Percentiles rank a stretch among this genome's conserved stretches.
phyloP scores from a whole-genome alignment of 2,888 invertebrate genomes.

The Acronicta leporina region DNA sequence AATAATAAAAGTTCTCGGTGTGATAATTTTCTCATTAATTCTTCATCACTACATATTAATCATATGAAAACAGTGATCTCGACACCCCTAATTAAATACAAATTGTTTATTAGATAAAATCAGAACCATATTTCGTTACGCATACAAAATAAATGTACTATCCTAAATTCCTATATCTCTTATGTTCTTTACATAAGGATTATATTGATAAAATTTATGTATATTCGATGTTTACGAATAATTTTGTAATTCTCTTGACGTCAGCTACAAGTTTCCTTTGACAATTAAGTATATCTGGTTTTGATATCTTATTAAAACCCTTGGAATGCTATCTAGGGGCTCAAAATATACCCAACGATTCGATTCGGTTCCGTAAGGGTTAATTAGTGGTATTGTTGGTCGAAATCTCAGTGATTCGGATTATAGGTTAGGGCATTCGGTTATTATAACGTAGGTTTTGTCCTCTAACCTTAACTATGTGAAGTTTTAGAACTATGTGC shows the following conservation, averaged over 20 bases:
- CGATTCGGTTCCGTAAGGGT: slow-evolving; percentile 50
- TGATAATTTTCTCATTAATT: too few species aligned
- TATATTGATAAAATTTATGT: slow-evolving; percentile 41
- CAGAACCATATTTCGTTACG: slow-evolving; percentile 44
- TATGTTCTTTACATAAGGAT: slow-evolving; percentile 36
- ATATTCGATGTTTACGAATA: slow-evolving; percentile 7
- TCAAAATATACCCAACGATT: slow-evolving; percentile 52
- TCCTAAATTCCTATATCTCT: neutral
- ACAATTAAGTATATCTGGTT: slow-evolving; percentile 73
- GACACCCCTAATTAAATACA: slow-evolving; percentile 62
- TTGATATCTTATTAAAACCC: slow-evolving; percentile 79
- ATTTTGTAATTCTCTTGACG: slow-evolving; percentile 62
- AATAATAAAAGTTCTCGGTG: too few species aligned
- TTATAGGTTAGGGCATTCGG: too few species aligned
- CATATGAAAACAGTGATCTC: slow-evolving; percentile 11
- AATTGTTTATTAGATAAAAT: slow-evolving; percentile 64
- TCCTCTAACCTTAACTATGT: too few species aligned
- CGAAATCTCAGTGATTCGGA: slow-evolving; percentile 37
- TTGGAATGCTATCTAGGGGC: slow-evolving; percentile 62
- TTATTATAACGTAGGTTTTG: too few species aligned
- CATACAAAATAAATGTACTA: slow-evolving; percentile 23
- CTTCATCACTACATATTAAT: neutral
- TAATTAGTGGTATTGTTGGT: slow-evolving; percentile 60
- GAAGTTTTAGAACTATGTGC: too few species aligned
- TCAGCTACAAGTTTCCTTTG: slow-evolving; percentile 74